A percentile compares a stretch with the other conserved stretches of the same genome.
Evolutionary conservation across 2,888 invertebrate genomes (phyloP).

Genomic region (Mylabris sibirica): DNA sequence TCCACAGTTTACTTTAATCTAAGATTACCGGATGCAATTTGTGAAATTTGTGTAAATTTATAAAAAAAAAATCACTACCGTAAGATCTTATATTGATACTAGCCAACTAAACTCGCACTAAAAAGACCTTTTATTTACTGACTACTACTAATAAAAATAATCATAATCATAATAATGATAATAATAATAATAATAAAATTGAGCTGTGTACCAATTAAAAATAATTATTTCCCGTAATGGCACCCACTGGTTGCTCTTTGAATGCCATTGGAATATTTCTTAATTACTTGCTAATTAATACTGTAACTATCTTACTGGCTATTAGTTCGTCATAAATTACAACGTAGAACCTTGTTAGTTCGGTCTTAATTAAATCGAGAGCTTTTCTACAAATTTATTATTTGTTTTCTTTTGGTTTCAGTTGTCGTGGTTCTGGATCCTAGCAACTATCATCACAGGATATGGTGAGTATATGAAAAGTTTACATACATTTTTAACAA

Average conservation of each 20-base stretch:
- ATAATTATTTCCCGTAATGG: slow-evolving; percentile 2
- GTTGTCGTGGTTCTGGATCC: background rate
- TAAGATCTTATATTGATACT: slow-evolving; percentile 24
- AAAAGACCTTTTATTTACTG: background rate
- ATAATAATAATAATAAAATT: background rate
- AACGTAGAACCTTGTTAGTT: background rate
- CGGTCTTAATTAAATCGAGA: background rate
- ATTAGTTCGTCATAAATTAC: slow-evolving; percentile 1
- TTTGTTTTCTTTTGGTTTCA: background rate
- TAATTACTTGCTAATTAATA: slow-evolving; percentile 1
- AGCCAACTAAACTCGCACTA: background rate
- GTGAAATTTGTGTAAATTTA: slow-evolving; percentile 35
- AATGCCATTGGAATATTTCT: background rate
- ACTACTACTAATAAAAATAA: background rate
- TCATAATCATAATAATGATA: background rate
- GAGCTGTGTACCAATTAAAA: background rate
- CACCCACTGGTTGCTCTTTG: background rate
- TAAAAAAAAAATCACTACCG: slow-evolving; percentile 34
- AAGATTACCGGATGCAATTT: slow-evolving; percentile 33
- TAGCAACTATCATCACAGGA: too few relatives aligned
- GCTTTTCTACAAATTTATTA: background rate
- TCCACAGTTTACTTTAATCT: slow-evolving; percentile 27
- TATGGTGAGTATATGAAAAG: background rate
- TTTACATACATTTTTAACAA: too few relatives aligned
- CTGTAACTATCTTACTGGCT: background rate